Conservation (phyloP, 2,113 vertebrate genomes). For the Natator depressus region DNA sequence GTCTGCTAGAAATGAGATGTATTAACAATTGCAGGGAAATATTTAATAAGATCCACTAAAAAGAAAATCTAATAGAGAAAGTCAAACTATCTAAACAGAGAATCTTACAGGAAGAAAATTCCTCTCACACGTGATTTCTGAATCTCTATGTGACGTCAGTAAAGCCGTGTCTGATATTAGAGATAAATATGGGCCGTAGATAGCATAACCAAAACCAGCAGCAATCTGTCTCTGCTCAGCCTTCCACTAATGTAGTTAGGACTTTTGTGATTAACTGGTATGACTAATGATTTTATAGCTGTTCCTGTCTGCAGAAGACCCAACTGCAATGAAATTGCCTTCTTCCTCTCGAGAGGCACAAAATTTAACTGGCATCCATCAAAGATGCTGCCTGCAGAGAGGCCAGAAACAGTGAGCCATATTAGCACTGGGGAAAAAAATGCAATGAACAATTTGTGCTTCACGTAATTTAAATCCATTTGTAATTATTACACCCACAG, state of each 20-base stretch:
- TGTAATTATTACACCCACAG: neutral
- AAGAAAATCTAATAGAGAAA: neutral
- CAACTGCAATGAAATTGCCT: conserved; percentile 47
- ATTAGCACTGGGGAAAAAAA: neutral
- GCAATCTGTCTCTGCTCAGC: conserved; percentile 23
- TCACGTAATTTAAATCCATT: neutral
- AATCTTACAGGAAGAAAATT: conserved; percentile 5
- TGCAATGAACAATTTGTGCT: neutral
- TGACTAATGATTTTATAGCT: conserved; percentile 41
- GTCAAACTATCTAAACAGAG: neutral
- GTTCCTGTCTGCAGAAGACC: neutral
- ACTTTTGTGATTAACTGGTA: conserved; percentile 48
- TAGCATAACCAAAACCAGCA: neutral
- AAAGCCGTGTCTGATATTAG: conserved; percentile 31
- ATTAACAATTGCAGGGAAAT: neutral
- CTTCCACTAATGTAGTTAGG: conserved; percentile 39
- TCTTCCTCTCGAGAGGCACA: conserved; percentile 46
- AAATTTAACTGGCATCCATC: conserved; percentile 49
- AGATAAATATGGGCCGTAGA: conserved; percentile 40
- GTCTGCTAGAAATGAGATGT: neutral
- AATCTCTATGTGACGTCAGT: neutral
- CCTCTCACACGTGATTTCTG: neutral
- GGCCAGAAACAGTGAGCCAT: neutral
- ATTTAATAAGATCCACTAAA: neutral
- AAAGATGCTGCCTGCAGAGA: conserved; percentile 21